A percentile compares a stretch with the other conserved stretches of the same genome.
Conservation (phyloP, 1,140 invertebrate species). For the Heterodera schachtii region DNA sequence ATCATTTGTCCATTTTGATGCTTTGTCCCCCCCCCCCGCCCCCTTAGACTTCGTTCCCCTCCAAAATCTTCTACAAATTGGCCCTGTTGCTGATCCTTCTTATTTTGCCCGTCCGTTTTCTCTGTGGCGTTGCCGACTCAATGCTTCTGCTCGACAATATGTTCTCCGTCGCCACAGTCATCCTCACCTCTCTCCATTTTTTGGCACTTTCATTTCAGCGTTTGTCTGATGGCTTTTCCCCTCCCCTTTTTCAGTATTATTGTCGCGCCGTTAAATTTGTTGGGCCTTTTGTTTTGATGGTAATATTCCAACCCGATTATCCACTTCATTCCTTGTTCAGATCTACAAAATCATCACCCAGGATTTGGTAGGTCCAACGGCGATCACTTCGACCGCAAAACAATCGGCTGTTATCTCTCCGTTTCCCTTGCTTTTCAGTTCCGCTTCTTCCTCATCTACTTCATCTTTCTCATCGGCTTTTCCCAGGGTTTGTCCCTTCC, state of each 20-base stretch:
- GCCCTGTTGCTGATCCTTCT: slow-evolving; percentile 73
- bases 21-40: too few relatives aligned
- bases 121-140: slow-evolving; percentile 73
- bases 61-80: slow-evolving; percentile 87
- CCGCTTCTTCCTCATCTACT: slow-evolving; percentile 90
- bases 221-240: not conserved
- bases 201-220: slow-evolving; percentile 73
- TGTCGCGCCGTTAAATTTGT: slow-evolving; percentile 92
- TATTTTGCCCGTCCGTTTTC: slow-evolving; percentile 80
- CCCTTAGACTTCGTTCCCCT: slow-evolving; percentile 80
- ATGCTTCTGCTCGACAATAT: slow-evolving; percentile 77
- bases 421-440: slow-evolving; percentile 75
- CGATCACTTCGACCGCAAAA: not conserved
- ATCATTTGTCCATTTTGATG: too few relatives aligned
- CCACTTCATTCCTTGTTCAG: not conserved
- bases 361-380: slow-evolving; percentile 10
- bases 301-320: slow-evolving; percentile 69
- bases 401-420: not conserved
- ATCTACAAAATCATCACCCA: slow-evolving; percentile 86
- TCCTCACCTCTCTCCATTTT: slow-evolving; percentile 93
- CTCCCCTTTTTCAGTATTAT: slow-evolving; percentile 69
- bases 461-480: slow-evolving; percentile 94
- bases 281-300: slow-evolving; percentile 98
- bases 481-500: slow-evolving; percentile 78
- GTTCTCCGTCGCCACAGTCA: slow-evolving; percentile 83